These are phyloP conservation scores for Thalassophryne amazonica DNA, from an alignment of 2,797 vertebrate species.

Conservation along the genomic window DNA sequence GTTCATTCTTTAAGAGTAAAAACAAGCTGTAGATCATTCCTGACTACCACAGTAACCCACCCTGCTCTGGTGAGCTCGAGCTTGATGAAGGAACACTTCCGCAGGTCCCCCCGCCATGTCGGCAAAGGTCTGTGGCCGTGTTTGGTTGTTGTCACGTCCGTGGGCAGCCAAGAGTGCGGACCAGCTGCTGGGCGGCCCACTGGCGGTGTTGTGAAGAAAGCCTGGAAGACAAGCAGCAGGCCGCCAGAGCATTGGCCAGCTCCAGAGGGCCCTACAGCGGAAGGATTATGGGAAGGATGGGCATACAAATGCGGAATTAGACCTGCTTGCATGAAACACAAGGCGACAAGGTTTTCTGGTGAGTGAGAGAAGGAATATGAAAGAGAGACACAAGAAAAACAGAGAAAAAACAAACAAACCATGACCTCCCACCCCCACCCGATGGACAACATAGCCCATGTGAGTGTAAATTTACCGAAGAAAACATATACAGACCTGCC, in stretches of 20 bases:
- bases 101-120: constrained; percentile 95
- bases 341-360: constrained; percentile 68
- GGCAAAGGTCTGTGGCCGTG: constrained; percentile 88
- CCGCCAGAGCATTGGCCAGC: constrained; percentile 96
- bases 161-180: constrained; percentile 94
- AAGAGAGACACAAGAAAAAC: constrained; percentile 13
- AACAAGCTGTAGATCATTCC: background rate
- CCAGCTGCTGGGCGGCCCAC: constrained; percentile 97
- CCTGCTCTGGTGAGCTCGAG: constrained; percentile 96
- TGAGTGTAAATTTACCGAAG: no score
- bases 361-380: constrained; percentile 36
- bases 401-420: constrained; percentile 4
- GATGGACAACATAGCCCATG: no score
- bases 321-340: constrained; percentile 87
- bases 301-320: constrained; percentile 91
- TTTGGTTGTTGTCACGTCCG: constrained; percentile 96
- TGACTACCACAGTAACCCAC: constrained; percentile 59
- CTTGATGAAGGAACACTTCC: constrained; percentile 92
- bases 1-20: background rate
- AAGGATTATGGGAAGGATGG: constrained; percentile 90
- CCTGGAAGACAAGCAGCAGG: constrained; percentile 95
- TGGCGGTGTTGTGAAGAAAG: constrained; percentile 97
- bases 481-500: no score
- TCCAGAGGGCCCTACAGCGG: constrained; percentile 98
- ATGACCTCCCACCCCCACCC: constrained; percentile 30